Conservation (phyloP, 2,888 invertebrate species). For the Desoria tigrina region DNA sequence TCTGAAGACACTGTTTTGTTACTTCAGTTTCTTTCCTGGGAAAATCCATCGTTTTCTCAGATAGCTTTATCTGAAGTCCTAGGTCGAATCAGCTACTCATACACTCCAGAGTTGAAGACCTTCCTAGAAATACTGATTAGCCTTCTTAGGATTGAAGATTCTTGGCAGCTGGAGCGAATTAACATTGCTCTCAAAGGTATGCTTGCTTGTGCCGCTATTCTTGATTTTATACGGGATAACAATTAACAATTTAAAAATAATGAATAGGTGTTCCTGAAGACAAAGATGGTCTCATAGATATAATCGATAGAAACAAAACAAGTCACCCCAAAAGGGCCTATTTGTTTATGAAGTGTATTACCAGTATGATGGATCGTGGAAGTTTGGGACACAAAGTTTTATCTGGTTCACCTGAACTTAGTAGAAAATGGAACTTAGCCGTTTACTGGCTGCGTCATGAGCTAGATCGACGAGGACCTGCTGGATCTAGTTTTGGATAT, state of each 20-base stretch:
- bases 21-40: constrained; percentile 93
- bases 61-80: constrained; percentile 84
- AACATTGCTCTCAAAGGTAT: constrained; percentile 87
- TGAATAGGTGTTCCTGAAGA: constrained; percentile 76
- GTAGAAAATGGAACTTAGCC: constrained; percentile 82
- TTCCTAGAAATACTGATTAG: constrained; percentile 86
- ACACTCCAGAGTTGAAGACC: constrained; percentile 89
- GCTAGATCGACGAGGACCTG: constrained; percentile 64
- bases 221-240: background rate
- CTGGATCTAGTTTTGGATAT: constrained; percentile 42
- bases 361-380: constrained; percentile 83
- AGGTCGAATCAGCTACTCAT: constrained; percentile 85
- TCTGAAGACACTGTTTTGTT: constrained; percentile 88
- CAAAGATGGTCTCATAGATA: constrained; percentile 89
- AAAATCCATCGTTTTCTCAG: constrained; percentile 90
- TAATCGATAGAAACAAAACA: constrained; percentile 85
- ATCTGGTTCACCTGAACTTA: constrained; percentile 73
- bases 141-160: constrained; percentile 86
- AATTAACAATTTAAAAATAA: background rate
- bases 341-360: constrained; percentile 94
- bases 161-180: constrained; percentile 93
- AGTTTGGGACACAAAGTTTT: constrained; percentile 77
- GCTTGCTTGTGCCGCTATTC: background rate
- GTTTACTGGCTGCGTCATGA: constrained; percentile 95
- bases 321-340: constrained; percentile 96